Conservation (phyloP, 2,113 vertebrate species). For the Edolisoma coerulescens region DNA sequence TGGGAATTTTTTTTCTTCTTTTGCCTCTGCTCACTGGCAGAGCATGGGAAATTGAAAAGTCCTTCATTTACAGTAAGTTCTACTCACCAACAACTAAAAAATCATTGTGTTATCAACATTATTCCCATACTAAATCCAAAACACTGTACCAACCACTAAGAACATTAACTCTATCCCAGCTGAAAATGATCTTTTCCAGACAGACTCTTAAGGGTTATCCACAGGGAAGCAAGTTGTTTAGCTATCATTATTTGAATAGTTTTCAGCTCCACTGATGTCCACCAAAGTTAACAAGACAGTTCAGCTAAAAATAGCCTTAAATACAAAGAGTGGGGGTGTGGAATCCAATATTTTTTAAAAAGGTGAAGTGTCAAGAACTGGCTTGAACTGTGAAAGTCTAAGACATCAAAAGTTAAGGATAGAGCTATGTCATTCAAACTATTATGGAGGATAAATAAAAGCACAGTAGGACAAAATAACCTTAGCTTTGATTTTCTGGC, state of each 20-base stretch:
- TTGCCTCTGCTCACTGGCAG: not conserved
- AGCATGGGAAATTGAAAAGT: not conserved
- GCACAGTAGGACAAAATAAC: not conserved
- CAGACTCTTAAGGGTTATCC: not conserved
- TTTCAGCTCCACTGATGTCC: slow-evolving; percentile 26
- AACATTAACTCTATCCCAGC: not conserved
- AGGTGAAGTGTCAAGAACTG: not conserved
- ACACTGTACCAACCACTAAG: not conserved
- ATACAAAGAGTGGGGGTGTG: accelerated
- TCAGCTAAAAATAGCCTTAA: slow-evolving; percentile 56
- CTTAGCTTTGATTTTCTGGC: not conserved
- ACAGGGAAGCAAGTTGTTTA: not conserved
- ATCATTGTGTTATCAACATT: not conserved
- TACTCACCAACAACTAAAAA: not conserved
- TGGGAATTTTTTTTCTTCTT: not conserved
- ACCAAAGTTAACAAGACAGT: slow-evolving; percentile 41
- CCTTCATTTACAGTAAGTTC: not conserved
- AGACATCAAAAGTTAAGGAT: not conserved
- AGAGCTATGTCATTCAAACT: not conserved
- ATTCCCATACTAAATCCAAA: not conserved
- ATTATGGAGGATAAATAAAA: not conserved
- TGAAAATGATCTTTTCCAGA: slow-evolving; percentile 45
- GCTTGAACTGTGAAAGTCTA: slow-evolving; percentile 4
- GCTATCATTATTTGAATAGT: slow-evolving; percentile 28
- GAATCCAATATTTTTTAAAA: not conserved